Base-by-base conservation (phyloP, 2,888 invertebrate species). In the Scaptomyza caliginosa region DNA sequence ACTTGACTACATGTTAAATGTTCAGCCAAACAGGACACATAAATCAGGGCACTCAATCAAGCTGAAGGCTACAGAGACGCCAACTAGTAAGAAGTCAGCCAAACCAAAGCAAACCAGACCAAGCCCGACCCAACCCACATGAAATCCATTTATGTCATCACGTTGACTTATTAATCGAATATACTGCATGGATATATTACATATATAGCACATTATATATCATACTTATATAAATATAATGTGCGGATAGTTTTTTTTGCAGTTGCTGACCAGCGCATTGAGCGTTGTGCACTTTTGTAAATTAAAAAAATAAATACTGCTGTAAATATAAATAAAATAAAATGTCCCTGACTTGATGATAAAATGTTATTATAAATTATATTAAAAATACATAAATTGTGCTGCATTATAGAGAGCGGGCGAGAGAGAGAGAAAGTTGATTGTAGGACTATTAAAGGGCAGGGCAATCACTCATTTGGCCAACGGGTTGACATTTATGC, bases 111-210 rank as follows among this genome's bases (percentile, higher is more conserved):
- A 50, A 21, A 45, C 26, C 13, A 42, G 26, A 13, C 45, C 36
- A 13, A 28, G n/a, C 24, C n/a, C 40, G 43, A 13, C 24, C n/a
- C 40, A 46, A 32, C 46, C 46, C 58, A 46, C 28, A 57, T 58
- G 64, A 52, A 45, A 50, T 49, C 63, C 58, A 54, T 65, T 36
- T 36, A 56, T 67, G 74, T 84, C 84, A 72, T 56, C 71, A 50
- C 65, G 56, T 71, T 84, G 82, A 81, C 85, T 83, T 84, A 78
- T 86, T 83, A 77, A 84, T 81, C 78, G 64, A 45, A 54, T 58
- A 46, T 45, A 13, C 7, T 42, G 54, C 32, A n/a, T n/a, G n/a
- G n/a, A n/a, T n/a, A n/a, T n/a, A n/a, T n/a, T n/a, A 32, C 24
- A 48, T 4, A 11, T 23, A 30, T 26, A 62, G 7, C 39, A 46